Base-by-base conservation (phyloP, 2,113 vertebrate species). In the Trinectes maculatus region DNA sequence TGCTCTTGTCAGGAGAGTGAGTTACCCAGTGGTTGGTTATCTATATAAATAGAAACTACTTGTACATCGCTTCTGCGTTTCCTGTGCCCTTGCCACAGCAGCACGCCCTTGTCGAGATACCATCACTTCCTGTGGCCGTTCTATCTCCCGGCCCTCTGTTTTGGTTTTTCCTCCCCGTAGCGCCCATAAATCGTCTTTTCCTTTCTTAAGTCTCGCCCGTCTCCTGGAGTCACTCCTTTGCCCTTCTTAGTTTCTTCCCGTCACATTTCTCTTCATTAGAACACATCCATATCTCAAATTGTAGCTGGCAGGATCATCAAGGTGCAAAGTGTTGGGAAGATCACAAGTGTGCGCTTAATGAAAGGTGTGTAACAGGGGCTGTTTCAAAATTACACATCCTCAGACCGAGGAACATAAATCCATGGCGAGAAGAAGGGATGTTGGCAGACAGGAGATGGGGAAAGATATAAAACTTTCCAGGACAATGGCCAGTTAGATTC, bases 321-420 rank as follows among this genome's bases (percentile, higher is more conserved):
- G 11, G 49, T 64, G 68, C 44, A 77, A 80, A 72, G 66, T 72
- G 49, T 73, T 53, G 28, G 39, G 31, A 53, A 72, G 60, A 82
- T 81, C 77, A 63, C 54, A 71, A 11, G 33, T 52, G 54, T 54
- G 60, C 40, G 51, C 63, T 28, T 52, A 61, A 86, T 72, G 67
- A 79, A 73, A 83, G 74, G 69, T 80, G 54, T 72, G 67, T 29
- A n/a, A 63, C 33, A 71, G 6, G 74, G 72, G 65, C 47, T 60
- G 78, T 83, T 80, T 87, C 55, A 57, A 73, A 77, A 82, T 85
- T 80, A 81, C 62, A 76, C 69, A 62, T 57, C 54, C 28, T 10
- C 18, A 53, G 55, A 47, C 54, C 42, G 58, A 64, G 28, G 43
- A 68, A 22, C 49, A 79, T 64, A 71, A 76, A 70, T 82, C 59